phyloP scores from a whole-genome alignment of 2,113 vertebrate species.

The Astatotilapia flaviijosephi region DNA sequence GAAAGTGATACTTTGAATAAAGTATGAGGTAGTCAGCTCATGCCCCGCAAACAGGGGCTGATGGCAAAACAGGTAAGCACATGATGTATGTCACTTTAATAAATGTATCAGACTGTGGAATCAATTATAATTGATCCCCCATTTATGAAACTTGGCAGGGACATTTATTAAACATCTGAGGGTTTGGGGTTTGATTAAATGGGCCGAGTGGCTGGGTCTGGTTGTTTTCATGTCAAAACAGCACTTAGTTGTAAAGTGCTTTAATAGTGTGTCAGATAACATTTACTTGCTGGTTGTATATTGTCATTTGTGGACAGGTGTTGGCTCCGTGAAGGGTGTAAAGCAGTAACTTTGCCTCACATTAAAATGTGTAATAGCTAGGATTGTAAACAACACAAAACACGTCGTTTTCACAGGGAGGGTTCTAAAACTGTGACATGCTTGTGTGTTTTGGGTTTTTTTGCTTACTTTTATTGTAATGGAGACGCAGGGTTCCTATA shows the following conservation, averaged over 20 bases:
- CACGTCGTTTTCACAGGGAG: background rate
- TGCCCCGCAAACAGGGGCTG: constrained; percentile 23
- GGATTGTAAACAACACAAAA: background rate
- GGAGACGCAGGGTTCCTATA: background rate
- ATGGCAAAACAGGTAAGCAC: constrained; percentile 61
- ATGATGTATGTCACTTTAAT: constrained; percentile 75
- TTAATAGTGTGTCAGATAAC: constrained; percentile 56
- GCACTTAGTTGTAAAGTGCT: constrained; percentile 44
- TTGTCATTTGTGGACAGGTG: constrained; percentile 36
- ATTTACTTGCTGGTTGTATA: constrained; percentile 42
- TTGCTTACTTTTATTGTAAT: background rate
- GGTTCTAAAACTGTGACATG: background rate
- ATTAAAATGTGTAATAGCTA: background rate
- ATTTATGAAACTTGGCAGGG: constrained; percentile 74
- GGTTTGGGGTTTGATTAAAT: constrained; percentile 70
- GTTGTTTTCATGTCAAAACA: constrained; percentile 58
- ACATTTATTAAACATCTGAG: constrained; percentile 73
- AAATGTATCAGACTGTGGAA: constrained; percentile 74
- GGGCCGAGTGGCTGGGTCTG: constrained; percentile 7
- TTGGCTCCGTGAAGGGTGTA: background rate
- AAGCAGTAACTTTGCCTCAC: background rate
- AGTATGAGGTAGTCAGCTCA: constrained; percentile 3
- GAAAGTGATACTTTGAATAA: constrained; percentile 37
- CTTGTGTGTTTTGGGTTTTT: fast-evolving
- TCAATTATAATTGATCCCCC: constrained; percentile 77